These are phyloP conservation scores for Zaprionus africanus DNA, from an alignment of 1,140 invertebrate genomes.

Conservation along the genomic window DNA sequence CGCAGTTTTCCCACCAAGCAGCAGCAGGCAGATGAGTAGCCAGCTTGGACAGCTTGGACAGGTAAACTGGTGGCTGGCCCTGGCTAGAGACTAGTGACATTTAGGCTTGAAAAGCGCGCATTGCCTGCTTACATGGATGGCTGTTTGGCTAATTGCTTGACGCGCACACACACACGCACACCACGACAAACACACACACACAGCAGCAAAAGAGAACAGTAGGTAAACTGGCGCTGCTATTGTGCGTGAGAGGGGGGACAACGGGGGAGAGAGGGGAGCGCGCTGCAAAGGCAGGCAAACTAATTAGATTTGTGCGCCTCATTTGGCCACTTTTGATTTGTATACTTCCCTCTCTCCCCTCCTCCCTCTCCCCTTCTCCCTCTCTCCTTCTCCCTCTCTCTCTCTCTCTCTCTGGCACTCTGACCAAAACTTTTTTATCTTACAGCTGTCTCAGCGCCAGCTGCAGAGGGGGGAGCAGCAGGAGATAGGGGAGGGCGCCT, in stretches of 20 bases:
- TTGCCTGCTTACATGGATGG: slow-evolving; percentile 63
- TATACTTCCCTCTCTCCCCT: slow-evolving; percentile 8
- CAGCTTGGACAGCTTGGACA: background rate
- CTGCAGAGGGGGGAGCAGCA: background rate
- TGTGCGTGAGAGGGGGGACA: slow-evolving; percentile 1
- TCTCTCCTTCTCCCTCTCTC: background rate
- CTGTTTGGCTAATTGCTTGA: slow-evolving; percentile 73
- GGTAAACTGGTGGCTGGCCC: background rate
- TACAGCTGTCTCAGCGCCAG: slow-evolving; percentile 43
- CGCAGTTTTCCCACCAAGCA: no score
- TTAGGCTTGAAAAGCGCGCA: slow-evolving; percentile 64
- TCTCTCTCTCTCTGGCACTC: background rate
- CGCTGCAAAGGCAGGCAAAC: slow-evolving; percentile 60
- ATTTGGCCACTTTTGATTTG: slow-evolving; percentile 79
- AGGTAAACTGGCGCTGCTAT: slow-evolving; percentile 70
- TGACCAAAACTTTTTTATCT: slow-evolving; percentile 42
- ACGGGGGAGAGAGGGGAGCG: background rate
- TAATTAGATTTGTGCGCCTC: slow-evolving; percentile 78
- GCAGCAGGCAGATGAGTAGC: background rate
- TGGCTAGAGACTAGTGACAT: slow-evolving; percentile 51
- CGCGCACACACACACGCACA: slow-evolving; percentile 38
- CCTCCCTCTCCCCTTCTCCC: background rate
- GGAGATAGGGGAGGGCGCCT: background rate
- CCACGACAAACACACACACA: slow-evolving; percentile 44
- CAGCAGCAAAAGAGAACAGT: slow-evolving; percentile 56